Evolutionary conservation across 2,113 vertebrate species (phyloP).

Genomic region (Coracopsis vasa): DNA sequence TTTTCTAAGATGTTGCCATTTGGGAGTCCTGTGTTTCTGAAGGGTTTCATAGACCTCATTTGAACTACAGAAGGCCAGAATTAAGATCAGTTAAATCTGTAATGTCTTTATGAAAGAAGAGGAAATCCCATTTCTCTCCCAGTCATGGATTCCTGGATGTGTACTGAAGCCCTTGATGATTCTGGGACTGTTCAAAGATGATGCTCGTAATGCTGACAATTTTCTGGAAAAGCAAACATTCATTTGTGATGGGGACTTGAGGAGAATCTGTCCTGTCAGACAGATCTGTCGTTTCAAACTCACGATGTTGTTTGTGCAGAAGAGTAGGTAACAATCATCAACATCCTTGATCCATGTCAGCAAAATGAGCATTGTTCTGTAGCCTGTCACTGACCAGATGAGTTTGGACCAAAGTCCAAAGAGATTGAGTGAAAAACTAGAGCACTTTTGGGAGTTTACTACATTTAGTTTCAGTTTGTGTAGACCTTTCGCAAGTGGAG

Average conservation of each 20-base stretch:
- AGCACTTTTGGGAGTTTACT: background rate
- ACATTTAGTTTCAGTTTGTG: background rate
- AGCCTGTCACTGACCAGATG: background rate
- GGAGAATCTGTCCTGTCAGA: background rate
- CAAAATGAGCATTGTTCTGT: background rate
- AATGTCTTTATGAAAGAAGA: background rate
- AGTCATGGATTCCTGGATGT: accelerated
- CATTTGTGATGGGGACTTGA: background rate
- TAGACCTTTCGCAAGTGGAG: background rate
- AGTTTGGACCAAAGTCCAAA: background rate
- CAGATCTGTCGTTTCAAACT: background rate
- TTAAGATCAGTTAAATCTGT: background rate
- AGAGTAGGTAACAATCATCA: background rate
- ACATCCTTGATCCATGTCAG: background rate
- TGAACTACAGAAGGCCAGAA: background rate
- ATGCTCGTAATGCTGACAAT: background rate
- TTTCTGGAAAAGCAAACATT: background rate
- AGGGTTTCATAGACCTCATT: background rate
- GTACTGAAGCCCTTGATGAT: background rate
- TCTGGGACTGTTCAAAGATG: background rate
- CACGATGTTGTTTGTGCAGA: background rate
- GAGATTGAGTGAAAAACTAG: background rate
- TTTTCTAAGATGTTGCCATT: background rate
- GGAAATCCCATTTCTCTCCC: background rate
- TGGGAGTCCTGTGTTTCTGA: background rate